Evolutionary conservation across 2,888 invertebrate species (phyloP).

Genomic region (Coleophora deauratella): DNA sequence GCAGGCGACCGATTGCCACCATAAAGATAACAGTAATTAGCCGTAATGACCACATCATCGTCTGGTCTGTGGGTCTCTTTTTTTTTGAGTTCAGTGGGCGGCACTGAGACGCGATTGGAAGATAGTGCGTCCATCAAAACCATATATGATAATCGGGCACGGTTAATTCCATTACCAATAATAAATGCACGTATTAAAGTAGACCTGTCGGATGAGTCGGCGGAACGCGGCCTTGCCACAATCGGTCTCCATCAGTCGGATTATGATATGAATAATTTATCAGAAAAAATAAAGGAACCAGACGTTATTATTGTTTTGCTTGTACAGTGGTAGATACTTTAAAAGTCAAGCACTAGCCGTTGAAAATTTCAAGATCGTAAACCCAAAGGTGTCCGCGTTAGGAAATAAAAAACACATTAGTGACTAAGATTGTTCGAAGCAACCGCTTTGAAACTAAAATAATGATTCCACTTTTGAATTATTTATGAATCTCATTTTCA

Average conservation of each 20-base stretch:
- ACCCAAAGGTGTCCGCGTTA: conserved; percentile 37
- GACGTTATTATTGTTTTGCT: conserved; percentile 61
- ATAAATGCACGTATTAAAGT: conserved; percentile 74
- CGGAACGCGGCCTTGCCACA: conserved; percentile 44
- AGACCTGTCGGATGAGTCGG: conserved; percentile 70
- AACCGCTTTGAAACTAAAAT: background rate
- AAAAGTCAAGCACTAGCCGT: conserved; percentile 49
- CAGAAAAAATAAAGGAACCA: conserved; percentile 48
- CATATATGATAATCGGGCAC: conserved; percentile 68
- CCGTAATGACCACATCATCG: conserved; percentile 49
- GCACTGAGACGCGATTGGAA: conserved; percentile 50
- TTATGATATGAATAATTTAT: conserved; percentile 74
- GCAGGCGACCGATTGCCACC: conserved; percentile 63
- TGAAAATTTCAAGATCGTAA: conserved; percentile 34
- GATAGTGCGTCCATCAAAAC: conserved; percentile 73
- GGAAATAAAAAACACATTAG: conserved; percentile 31
- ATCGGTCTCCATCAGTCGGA: conserved; percentile 66
- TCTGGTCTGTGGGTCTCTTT: conserved; percentile 50
- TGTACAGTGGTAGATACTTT: conserved; percentile 24
- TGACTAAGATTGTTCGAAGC: conserved; percentile 12
- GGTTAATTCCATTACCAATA: conserved; percentile 73
- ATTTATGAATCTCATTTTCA: too few relatives aligned
- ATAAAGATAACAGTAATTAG: conserved; percentile 73
- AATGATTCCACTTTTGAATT: too few relatives aligned
- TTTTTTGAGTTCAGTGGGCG: conserved; percentile 61